Percentiles rank a stretch among this genome's conserved stretches.
phyloP scores from a whole-genome alignment of 2,888 invertebrate species.

The Formica aserva region DNA sequence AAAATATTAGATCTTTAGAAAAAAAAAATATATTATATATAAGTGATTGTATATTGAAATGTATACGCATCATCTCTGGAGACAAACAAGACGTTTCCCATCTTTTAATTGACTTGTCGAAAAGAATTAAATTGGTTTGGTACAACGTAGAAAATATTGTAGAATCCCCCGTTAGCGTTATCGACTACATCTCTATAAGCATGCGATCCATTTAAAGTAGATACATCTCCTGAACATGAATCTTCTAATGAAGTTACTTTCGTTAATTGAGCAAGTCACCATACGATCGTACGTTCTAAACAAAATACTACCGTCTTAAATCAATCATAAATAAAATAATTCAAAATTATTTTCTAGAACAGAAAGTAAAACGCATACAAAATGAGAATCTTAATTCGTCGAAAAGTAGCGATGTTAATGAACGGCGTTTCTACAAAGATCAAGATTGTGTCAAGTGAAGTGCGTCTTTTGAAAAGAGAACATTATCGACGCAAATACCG shows the following conservation, averaged over 20 bases:
- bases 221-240: conserved; percentile 9
- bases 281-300: background rate
- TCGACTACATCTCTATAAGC: conserved; percentile 6
- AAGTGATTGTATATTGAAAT: background rate
- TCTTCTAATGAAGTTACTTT: background rate
- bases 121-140: background rate
- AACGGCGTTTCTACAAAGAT: background rate
- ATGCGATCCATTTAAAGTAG: background rate
- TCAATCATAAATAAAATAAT: background rate
- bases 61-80: background rate
- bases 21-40: background rate
- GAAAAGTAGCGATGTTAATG: background rate
- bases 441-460: background rate
- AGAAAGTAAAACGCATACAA: background rate
- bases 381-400: background rate
- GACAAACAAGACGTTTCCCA: background rate
- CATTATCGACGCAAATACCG: background rate
- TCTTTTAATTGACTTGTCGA: conserved; percentile 1
- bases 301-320: background rate
- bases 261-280: background rate
- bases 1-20: background rate
- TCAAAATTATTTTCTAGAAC: background rate
- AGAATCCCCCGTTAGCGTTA: conserved; percentile 17
- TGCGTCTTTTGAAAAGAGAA: background rate
- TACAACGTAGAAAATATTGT: conserved; percentile 18